Percentiles rank a stretch among this genome's conserved stretches.
phyloP scores from a whole-genome alignment of 2,888 invertebrate genomes.

The Ormyrus nitidulus region DNA sequence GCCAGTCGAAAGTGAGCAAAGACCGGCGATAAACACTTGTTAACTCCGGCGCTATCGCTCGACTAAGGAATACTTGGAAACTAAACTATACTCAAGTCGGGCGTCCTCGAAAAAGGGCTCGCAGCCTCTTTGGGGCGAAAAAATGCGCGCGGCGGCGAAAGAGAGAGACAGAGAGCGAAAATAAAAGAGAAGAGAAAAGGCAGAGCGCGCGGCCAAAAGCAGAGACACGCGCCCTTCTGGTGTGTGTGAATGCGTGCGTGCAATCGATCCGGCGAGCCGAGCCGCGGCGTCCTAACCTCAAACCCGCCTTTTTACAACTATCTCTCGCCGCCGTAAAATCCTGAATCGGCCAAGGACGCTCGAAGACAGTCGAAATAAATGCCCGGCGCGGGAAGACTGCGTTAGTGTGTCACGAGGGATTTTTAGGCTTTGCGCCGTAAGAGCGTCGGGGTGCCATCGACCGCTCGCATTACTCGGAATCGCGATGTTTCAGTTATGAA shows the following conservation, averaged over 20 bases:
- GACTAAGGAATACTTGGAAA: no score
- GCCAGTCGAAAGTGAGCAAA: no score
- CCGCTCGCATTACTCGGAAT: background rate
- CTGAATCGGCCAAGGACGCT: no score
- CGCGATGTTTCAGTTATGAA: constrained; percentile 3
- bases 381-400: no score
- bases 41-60: no score
- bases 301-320: constrained; percentile 39
- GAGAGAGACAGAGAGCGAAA: background rate
- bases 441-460: no score
- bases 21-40: no score
- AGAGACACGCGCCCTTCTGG: background rate
- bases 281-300: constrained; percentile 66
- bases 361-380: no score
- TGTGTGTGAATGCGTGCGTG: background rate
- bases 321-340: no score
- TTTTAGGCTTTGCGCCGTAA: no score
- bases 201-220: no score
- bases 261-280: constrained; percentile 14
- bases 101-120: constrained; percentile 10
- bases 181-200: constrained; percentile 33
- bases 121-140: background rate
- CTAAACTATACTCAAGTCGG: background rate
- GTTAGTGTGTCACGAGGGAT: no score
- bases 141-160: background rate